Percentiles rank a stretch among this genome's conserved stretches.
Evolutionary conservation across 2,113 vertebrate genomes (phyloP).

Genomic region (Sceloporus undulatus): DNA sequence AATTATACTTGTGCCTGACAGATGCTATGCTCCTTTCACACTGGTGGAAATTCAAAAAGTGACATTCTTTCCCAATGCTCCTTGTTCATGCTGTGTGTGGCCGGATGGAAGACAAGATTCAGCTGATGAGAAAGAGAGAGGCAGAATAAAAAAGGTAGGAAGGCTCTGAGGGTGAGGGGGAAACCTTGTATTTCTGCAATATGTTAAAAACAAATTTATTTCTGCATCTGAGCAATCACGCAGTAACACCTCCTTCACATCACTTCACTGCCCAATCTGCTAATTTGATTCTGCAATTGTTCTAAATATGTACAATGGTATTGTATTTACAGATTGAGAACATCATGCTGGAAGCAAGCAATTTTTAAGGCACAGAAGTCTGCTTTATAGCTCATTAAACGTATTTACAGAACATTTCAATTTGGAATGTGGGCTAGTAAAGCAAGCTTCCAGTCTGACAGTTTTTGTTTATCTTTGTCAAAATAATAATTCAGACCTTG

Average conservation of each 20-base stretch:
- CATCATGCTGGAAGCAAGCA: constrained; percentile 23
- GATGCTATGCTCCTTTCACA: not conserved
- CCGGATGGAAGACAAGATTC: too few species aligned
- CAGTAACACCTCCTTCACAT: constrained; percentile 44
- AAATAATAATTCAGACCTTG: not conserved
- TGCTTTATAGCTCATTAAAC: constrained; percentile 30
- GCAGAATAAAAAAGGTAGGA: not conserved
- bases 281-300: constrained; percentile 41
- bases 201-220: constrained; percentile 32
- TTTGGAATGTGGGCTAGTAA: constrained; percentile 11
- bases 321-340: constrained; percentile 30
- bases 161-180: not conserved
- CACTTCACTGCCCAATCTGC: constrained; percentile 27
- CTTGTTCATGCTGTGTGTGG: not conserved
- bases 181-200: constrained; percentile 28
- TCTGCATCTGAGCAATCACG: constrained; percentile 29
- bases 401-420: constrained; percentile 20
- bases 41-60: constrained; percentile 6
- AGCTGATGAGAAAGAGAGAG: not conserved
- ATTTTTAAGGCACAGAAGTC: constrained; percentile 12
- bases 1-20: not conserved
- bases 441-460: constrained; percentile 26
- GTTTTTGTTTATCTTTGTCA: not conserved
- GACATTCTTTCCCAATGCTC: not conserved
- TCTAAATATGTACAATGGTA: constrained; percentile 33